A percentile compares a stretch with the other conserved stretches of the same genome.
Evolutionary conservation across 1,140 invertebrate species (phyloP).

Genomic region (Lamellibrachia luymesi): DNA sequence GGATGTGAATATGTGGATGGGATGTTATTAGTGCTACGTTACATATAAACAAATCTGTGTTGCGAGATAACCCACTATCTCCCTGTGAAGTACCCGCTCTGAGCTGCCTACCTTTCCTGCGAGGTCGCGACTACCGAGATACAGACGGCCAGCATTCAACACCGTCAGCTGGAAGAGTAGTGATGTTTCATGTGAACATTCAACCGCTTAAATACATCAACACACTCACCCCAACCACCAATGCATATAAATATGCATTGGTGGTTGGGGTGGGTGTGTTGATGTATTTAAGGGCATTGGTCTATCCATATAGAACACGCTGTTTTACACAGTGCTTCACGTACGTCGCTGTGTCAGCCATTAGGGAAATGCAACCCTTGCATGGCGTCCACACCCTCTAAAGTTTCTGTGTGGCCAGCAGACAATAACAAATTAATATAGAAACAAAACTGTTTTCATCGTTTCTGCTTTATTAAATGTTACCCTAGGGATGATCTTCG

Average conservation of each 20-base stretch:
- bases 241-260: no score
- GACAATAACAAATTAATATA: not conserved
- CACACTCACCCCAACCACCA: no score
- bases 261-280: no score
- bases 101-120: conserved; percentile 58
- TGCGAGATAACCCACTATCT: not conserved
- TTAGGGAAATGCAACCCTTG: no score
- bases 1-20: not conserved
- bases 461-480: conserved; percentile 7
- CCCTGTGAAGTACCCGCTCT: not conserved
- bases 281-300: no score
- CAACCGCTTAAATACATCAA: no score
- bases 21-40: not conserved
- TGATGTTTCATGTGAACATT: no score
- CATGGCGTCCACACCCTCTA: no score
- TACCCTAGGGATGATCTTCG: not conserved
- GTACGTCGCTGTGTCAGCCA: no score
- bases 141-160: conserved; percentile 68
- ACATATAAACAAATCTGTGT: not conserved
- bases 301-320: no score
- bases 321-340: no score
- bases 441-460: not conserved
- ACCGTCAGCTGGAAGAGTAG: conserved; percentile 61
- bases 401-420: not conserved
- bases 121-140: conserved; percentile 61